Percentiles rank a stretch among this genome's conserved stretches.
Evolutionary conservation across 2,888 invertebrate species (phyloP).

Genomic region (Thymelicus sylvestris): DNA sequence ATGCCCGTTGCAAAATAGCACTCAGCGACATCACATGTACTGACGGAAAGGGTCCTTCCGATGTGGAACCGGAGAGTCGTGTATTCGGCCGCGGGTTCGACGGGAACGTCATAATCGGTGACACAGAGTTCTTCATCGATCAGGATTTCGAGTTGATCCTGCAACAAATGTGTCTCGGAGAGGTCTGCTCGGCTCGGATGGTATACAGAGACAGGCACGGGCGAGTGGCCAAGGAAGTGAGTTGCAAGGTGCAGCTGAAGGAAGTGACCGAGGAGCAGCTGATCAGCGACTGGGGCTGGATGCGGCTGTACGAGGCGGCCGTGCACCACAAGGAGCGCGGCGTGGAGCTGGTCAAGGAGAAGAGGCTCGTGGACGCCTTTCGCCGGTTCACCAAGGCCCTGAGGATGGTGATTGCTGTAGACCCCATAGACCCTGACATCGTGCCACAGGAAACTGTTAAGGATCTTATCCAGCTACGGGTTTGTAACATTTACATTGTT

Average conservation of each 20-base stretch:
- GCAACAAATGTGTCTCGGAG: conserved; percentile 80
- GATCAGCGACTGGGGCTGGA: conserved; percentile 84
- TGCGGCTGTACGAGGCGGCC: conserved; percentile 79
- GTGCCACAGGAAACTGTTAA: conserved; percentile 76
- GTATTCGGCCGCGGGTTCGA: conserved; percentile 68
- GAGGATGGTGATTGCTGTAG: conserved; percentile 87
- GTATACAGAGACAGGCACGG: conserved; percentile 61
- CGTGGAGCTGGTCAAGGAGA: conserved; percentile 86
- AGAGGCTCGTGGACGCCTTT: conserved; percentile 88
- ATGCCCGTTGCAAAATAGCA: conserved; percentile 69
- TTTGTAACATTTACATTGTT: background rate
- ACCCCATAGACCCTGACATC: conserved; percentile 84
- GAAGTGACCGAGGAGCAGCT: conserved; percentile 75
- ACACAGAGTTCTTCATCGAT: conserved; percentile 76
- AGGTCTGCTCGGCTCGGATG: conserved; percentile 69
- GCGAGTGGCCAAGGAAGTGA: conserved; percentile 62
- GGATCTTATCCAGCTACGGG: conserved; percentile 63
- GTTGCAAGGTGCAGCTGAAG: conserved; percentile 69
- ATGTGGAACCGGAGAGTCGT: conserved; percentile 64
- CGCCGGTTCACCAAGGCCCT: conserved; percentile 89
- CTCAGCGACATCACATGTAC: conserved; percentile 62
- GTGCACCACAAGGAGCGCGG: conserved; percentile 83
- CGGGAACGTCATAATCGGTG: conserved; percentile 79
- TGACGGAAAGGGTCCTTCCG: conserved; percentile 56
- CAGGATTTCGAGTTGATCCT: conserved; percentile 81